A percentile compares a stretch with the other conserved stretches of the same genome.
Conservation (phyloP, 2,113 vertebrate genomes). For the Verasper variegatus region DNA sequence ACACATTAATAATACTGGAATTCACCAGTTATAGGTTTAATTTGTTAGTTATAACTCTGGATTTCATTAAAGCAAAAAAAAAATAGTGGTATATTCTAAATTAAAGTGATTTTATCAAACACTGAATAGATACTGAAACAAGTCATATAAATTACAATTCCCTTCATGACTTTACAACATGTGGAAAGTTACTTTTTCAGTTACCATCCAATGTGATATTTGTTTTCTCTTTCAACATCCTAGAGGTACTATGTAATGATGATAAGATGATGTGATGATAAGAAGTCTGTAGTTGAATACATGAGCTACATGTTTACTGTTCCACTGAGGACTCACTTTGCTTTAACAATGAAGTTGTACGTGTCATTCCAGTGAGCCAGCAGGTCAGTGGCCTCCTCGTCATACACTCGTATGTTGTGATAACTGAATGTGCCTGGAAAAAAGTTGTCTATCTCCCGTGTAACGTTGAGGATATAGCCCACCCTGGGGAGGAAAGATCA, state of each 20-base stretch:
- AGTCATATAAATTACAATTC: background rate
- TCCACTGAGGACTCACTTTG: constrained; percentile 86
- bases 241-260: background rate
- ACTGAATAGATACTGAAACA: background rate
- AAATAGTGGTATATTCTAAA: too few species aligned
- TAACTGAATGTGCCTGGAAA: constrained; percentile 95
- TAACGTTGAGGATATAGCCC: constrained; percentile 96
- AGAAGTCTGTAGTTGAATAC: background rate
- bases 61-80: background rate
- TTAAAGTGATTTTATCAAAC: background rate
- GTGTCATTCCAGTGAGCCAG: constrained; percentile 98
- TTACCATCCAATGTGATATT: background rate
- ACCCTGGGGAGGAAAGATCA: constrained; percentile 83
- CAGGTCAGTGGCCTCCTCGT: constrained; percentile 95
- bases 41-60: too few species aligned
- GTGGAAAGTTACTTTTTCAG: background rate
- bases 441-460: constrained; percentile 97
- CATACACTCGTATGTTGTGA: constrained; percentile 95
- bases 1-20: background rate
- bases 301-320: constrained; percentile 15
- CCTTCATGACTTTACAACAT: background rate
- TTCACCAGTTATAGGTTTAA: too few species aligned
- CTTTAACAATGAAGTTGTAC: constrained; percentile 97
- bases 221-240: background rate
- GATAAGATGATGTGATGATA: too few species aligned